Conservation (phyloP, 2,888 invertebrate genomes). For the Hydraecia micacea region DNA sequence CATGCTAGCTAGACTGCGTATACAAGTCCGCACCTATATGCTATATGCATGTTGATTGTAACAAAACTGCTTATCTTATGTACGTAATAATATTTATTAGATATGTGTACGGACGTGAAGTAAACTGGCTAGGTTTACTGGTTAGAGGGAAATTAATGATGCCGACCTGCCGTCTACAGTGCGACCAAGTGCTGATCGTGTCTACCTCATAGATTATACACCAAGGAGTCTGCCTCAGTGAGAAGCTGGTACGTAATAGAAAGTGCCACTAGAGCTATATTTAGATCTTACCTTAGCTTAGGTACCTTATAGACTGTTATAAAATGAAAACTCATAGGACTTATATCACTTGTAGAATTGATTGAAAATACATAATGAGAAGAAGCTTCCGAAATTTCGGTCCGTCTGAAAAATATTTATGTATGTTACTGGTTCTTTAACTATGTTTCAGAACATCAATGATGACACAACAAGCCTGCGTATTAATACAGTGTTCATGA, state of each 20-base stretch:
- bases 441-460: slow-evolving; percentile 19
- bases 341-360: slow-evolving; percentile 13
- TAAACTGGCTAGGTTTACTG: slow-evolving; percentile 37
- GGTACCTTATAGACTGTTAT: slow-evolving; percentile 4
- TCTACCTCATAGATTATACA: slow-evolving; percentile 7
- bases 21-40: slow-evolving; percentile 55
- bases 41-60: slow-evolving; percentile 50
- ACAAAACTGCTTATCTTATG: slow-evolving; percentile 52
- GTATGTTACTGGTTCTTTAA: slow-evolving; percentile 3
- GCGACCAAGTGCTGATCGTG: slow-evolving; percentile 23
- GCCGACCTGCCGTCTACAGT: slow-evolving; percentile 55
- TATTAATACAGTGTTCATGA: slow-evolving; percentile 52
- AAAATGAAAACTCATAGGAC: slow-evolving; percentile 21
- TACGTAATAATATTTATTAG: slow-evolving; percentile 49
- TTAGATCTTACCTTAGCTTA: slow-evolving; percentile 40
- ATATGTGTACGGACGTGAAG: slow-evolving; percentile 8
- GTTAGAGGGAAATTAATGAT: slow-evolving; percentile 33
- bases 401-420: background rate
- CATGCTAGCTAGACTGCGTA: slow-evolving; percentile 38
- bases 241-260: slow-evolving; percentile 48
- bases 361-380: slow-evolving; percentile 5
- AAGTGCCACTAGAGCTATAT: slow-evolving; percentile 60
- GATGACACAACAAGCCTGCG: slow-evolving; percentile 40
- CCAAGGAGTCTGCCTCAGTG: slow-evolving; percentile 7
- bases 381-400: background rate